A percentile compares a stretch with the other conserved stretches of the same genome.
Conservation (phyloP, 1,140 invertebrate species). For the Drosophila santomea region DNA sequence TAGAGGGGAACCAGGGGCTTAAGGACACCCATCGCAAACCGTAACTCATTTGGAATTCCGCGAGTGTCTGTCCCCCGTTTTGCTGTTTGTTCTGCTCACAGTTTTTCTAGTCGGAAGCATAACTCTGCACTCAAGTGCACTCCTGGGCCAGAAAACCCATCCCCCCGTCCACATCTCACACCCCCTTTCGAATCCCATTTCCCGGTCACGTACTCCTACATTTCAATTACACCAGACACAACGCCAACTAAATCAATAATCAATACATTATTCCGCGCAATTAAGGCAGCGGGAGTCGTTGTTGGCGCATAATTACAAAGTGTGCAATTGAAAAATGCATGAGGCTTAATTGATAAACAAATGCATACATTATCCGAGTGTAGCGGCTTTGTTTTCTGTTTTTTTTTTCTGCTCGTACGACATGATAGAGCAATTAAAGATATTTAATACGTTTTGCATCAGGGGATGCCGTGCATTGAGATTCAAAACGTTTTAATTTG, state of each 20-base stretch:
- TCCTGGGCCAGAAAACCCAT: slow-evolving; percentile 29
- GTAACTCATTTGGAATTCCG: slow-evolving; percentile 48
- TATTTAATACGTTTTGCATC: slow-evolving; percentile 14
- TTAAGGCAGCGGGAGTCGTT: slow-evolving; percentile 38
- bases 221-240: slow-evolving; percentile 43
- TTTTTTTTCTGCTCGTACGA: not conserved
- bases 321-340: slow-evolving; percentile 49
- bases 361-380: slow-evolving; percentile 9
- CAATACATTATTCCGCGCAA: slow-evolving; percentile 58
- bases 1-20: not conserved
- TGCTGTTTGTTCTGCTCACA: slow-evolving; percentile 48
- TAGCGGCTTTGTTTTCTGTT: not conserved
- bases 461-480: not conserved
- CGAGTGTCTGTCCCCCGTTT: slow-evolving; percentile 49
- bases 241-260: slow-evolving; percentile 40
- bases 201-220: slow-evolving; percentile 45
- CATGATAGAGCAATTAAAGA: slow-evolving; percentile 37
- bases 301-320: slow-evolving; percentile 47
- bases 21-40: not conserved
- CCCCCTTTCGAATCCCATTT: not conserved
- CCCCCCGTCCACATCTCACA: no score
- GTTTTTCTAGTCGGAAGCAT: slow-evolving; percentile 38
- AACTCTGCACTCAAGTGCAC: slow-evolving; percentile 55
- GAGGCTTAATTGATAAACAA: slow-evolving; percentile 45
- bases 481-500: slow-evolving; percentile 2